Percentiles rank a stretch among this genome's conserved stretches.
Evolutionary conservation across 2,888 invertebrate species (phyloP).

Genomic region (Agrotis puta): DNA sequence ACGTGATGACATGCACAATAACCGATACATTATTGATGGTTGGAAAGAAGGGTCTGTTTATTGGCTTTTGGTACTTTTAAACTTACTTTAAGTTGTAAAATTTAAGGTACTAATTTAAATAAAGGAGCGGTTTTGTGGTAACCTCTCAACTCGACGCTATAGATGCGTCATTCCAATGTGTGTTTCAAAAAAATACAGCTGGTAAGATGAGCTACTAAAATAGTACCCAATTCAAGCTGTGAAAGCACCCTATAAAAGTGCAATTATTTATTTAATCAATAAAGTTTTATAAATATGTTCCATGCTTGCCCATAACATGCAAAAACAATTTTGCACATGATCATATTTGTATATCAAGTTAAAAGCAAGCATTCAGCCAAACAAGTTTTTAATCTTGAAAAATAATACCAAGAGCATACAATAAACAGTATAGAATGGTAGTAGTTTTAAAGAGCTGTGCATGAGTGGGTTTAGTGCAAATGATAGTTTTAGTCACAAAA

Average conservation of each 20-base stretch:
- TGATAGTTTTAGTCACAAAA: slow-evolving; percentile 29
- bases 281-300: background rate
- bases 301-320: slow-evolving; percentile 22
- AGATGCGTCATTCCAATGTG: too few species aligned
- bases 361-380: slow-evolving; percentile 16
- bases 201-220: too few species aligned
- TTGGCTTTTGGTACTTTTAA: slow-evolving; percentile 39
- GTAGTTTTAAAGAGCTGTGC: slow-evolving; percentile 26
- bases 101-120: background rate
- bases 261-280: too few species aligned
- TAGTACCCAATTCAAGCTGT: too few species aligned
- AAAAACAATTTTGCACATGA: background rate
- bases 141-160: background rate
- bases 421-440: slow-evolving; percentile 47
- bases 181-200: too few species aligned
- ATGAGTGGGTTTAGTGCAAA: slow-evolving; percentile 35
- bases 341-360: background rate
- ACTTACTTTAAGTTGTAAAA: too few species aligned
- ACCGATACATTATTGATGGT: slow-evolving; percentile 76
- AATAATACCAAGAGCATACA: slow-evolving; percentile 51
- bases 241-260: too few species aligned
- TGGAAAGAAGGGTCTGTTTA: slow-evolving; percentile 62
- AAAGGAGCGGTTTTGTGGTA: background rate
- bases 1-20: slow-evolving; percentile 89
- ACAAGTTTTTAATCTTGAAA: slow-evolving; percentile 5